These are phyloP conservation scores for Sebastiscus tertius DNA, from an alignment of 2,797 vertebrate species.

Conservation along the genomic window DNA sequence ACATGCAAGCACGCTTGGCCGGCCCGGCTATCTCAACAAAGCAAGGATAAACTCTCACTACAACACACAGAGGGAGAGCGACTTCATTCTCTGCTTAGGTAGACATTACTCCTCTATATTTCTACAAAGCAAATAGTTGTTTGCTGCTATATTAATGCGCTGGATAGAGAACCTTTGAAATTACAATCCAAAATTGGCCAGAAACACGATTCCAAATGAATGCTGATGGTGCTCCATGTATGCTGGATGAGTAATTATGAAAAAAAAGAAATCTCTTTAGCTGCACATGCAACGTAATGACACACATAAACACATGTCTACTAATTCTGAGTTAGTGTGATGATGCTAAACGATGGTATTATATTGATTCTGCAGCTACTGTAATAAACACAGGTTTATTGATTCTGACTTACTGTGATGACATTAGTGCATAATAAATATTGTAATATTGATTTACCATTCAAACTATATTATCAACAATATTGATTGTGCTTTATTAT, in stretches of 20 bases:
- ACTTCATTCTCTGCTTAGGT: not conserved
- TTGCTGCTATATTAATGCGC: not conserved
- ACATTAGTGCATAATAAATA: not conserved
- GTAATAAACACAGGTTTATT: not conserved
- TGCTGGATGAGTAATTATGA: not conserved
- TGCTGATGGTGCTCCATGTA: not conserved
- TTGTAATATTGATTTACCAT: not conserved
- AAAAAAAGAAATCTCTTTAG: not conserved
- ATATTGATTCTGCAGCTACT: not conserved
- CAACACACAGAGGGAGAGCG: not conserved
- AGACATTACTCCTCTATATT: not conserved
- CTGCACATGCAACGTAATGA: not conserved
- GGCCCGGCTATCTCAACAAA: not conserved
- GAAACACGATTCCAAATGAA: not conserved
- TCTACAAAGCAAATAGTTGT: rapidly evolving
- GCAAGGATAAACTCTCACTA: not conserved
- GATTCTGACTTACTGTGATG: not conserved
- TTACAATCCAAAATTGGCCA: not conserved
- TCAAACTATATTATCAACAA: not conserved
- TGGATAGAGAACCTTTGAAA: not conserved
- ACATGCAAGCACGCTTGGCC: no score
- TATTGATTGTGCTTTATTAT: not conserved
- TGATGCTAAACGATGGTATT: not conserved
- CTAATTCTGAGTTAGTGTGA: not conserved
- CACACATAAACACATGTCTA: not conserved